Evolutionary conservation across 2,113 vertebrate species (phyloP), one percentile per base, ranked within the genome.

Genomic region (Dissostichus mawsoni): DNA sequence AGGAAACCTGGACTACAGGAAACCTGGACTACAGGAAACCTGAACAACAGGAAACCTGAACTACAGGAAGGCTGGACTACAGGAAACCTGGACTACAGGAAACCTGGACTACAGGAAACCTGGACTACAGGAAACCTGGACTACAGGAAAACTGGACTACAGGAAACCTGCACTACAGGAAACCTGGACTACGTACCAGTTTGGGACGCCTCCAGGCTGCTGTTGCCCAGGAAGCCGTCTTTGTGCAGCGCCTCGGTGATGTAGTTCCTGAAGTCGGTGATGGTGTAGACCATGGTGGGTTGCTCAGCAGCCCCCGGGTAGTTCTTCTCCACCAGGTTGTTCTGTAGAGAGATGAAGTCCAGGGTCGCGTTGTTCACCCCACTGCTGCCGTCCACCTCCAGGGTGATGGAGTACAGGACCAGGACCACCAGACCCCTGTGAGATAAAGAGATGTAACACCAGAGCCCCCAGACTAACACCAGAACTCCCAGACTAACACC

Each of bases 281-380:
- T 95, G 83, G 96, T 97, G 93, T 99, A 97, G 88, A 97, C 94
- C 36, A 93, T 94, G 0, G 96, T 97, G 80, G 97, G 97, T 11
- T 96, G 95, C 90, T 98, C 96, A 8, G 96, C 94, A 2, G 93
- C 74, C 11, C 92, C 95, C 5, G 93, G 89, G 80, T 94, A 95
- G 13, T 90, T 95, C 86, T 96, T 96, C 89, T 98, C 98, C 87
- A 98, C 96, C 89, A 96, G 95, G 83, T 97, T 97, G 89, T 96
- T 97, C 76, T 97, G 96, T 71, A 97, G 95, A 29, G 95, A 95
- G 85, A 98, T 96, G 85, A 96, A 91, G 87, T 97, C 96, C 95
- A 97, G 95, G 2, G 96, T 97, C 62, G 96, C 94, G 69, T 95
- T 96, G 89, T 93, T 91, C 88, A 98, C 93, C 12, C 94, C 95